phyloP scores from a whole-genome alignment of 53 echinoderm and acorn worm species.

The Pentamera pediparva region DNA sequence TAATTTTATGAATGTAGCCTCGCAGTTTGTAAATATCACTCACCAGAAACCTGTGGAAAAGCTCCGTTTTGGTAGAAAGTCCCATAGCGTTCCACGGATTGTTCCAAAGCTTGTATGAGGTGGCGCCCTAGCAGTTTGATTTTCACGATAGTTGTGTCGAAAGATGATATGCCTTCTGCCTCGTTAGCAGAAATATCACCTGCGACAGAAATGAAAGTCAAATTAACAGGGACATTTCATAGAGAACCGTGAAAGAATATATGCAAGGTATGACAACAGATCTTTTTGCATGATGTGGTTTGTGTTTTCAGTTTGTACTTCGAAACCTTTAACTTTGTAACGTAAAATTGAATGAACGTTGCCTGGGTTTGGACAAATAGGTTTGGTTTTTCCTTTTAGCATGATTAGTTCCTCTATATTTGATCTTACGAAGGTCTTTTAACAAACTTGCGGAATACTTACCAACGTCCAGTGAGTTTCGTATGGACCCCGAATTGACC shows the following conservation, averaged over 20 bases:
- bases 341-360: no score
- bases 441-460: background rate
- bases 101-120: background rate
- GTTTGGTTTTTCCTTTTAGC: no score
- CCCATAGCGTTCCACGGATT: background rate
- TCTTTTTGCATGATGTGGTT: background rate
- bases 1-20: background rate
- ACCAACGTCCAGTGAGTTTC: slow-evolving; percentile 9
- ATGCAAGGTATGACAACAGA: background rate
- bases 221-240: background rate
- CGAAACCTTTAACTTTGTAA: no score
- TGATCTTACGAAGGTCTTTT: background rate
- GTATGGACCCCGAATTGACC: slow-evolving; percentile 19
- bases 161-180: background rate
- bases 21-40: background rate
- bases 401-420: no score
- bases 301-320: background rate
- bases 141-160: background rate
- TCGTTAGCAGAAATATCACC: background rate
- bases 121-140: background rate
- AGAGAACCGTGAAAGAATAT: background rate
- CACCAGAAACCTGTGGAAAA: slow-evolving; percentile 13
- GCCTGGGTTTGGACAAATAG: no score
- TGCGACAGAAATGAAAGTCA: background rate
- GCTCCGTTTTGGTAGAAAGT: background rate